Evolutionary conservation across 1,140 invertebrate species (phyloP).

Genomic region (Leptestheria dahalacensis): DNA sequence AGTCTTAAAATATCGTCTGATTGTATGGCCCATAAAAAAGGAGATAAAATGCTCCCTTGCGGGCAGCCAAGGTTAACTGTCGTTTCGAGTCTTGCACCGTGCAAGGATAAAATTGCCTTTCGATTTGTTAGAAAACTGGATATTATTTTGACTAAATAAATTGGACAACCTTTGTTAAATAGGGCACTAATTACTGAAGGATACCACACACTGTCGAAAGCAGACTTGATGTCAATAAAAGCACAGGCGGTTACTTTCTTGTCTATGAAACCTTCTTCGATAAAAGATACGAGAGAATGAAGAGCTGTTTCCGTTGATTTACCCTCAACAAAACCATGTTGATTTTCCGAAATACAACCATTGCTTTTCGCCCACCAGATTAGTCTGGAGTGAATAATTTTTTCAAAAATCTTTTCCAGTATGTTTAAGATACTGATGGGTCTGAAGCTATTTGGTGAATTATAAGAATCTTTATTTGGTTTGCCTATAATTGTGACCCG

Average conservation of each 20-base stretch:
- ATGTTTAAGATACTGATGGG: not conserved
- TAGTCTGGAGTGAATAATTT: not conserved
- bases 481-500: not conserved
- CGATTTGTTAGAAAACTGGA: not conserved
- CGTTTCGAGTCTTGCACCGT: not conserved
- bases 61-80: not conserved
- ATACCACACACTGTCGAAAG: not conserved
- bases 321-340: not conserved
- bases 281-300: not conserved
- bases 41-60: not conserved
- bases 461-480: not conserved
- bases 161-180: not conserved
- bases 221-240: slow-evolving; percentile 4
- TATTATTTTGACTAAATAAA: not conserved
- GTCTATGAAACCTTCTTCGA: not conserved
- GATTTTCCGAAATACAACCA: not conserved
- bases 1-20: not conserved
- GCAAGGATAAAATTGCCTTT: not conserved
- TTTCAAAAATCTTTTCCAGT: not conserved
- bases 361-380: not conserved
- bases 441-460: not conserved
- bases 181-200: not conserved
- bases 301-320: not conserved
- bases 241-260: not conserved
- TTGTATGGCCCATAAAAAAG: not conserved